Percentiles rank a stretch among this genome's conserved stretches.
These are phyloP conservation scores for Orius laevigatus DNA, from an alignment of 1,140 invertebrate species.

Conservation along the genomic window DNA sequence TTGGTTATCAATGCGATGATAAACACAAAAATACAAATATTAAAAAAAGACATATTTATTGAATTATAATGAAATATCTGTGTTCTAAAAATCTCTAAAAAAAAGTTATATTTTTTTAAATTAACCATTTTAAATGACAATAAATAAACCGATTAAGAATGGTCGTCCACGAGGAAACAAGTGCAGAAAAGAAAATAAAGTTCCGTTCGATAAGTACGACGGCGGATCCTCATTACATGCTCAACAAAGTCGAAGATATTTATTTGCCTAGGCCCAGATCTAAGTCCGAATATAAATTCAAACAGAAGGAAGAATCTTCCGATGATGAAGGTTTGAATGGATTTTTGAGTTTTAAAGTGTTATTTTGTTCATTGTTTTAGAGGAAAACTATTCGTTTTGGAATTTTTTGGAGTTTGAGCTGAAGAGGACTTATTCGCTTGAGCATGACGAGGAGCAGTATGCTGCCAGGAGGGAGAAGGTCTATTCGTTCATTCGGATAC, in stretches of 20 bases:
- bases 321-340: constrained; percentile 7
- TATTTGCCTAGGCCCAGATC: constrained; percentile 18
- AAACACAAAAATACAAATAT: too few relatives aligned
- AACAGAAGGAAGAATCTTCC: constrained; percentile 12
- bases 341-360: not conserved
- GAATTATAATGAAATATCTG: too few relatives aligned
- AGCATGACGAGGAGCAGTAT: constrained; percentile 88
- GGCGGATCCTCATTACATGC: constrained; percentile 15
- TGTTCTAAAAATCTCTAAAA: too few relatives aligned
- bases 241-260: constrained; percentile 18
- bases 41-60: too few relatives aligned
- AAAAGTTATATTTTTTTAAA: too few relatives aligned
- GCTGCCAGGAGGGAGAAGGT: constrained; percentile 86
- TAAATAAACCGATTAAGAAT: not conserved
- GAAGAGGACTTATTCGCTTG: constrained; percentile 75
- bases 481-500: constrained; percentile 94
- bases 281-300: constrained; percentile 19
- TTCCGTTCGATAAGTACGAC: constrained; percentile 19
- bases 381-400: constrained; percentile 34
- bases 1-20: too few relatives aligned
- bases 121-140: too few relatives aligned
- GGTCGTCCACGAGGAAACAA: not conserved
- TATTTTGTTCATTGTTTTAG: constrained; percentile 4
- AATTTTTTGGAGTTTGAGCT: constrained; percentile 75
- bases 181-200: constrained; percentile 18